Percentiles rank a stretch among this genome's conserved stretches.
Conservation (phyloP, 2,113 vertebrate genomes). For the Psophia crepitans region DNA sequence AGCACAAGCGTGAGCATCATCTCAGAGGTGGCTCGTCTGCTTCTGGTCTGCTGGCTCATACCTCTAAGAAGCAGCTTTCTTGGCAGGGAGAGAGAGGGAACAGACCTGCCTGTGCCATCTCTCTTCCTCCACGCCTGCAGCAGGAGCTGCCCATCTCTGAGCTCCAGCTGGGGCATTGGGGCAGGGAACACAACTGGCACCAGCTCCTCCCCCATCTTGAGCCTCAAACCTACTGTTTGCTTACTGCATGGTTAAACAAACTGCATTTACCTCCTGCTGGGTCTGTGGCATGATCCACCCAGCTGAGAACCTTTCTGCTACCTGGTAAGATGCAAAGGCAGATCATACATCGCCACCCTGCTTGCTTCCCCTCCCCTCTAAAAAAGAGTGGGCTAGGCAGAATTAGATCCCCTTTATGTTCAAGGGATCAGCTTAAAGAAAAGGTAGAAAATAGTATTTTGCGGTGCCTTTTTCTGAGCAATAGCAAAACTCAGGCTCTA, state of each 20-base stretch:
- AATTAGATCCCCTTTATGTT: neutral
- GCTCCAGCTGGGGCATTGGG: accelerated
- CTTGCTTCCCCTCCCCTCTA: neutral
- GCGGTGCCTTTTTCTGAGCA: neutral
- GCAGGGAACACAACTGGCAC: accelerated
- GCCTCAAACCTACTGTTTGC: neutral
- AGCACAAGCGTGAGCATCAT: neutral
- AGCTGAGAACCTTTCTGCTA: neutral
- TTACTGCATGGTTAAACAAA: neutral
- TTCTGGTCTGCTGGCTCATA: neutral
- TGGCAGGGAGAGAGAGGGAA: neutral
- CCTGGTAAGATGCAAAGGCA: neutral
- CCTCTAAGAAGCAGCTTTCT: neutral
- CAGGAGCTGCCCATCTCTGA: neutral
- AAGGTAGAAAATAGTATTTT: neutral
- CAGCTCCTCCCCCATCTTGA: neutral
- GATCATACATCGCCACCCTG: neutral
- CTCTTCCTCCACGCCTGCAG: neutral
- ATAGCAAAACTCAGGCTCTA: neutral
- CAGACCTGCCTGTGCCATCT: neutral
- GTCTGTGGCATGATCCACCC: neutral
- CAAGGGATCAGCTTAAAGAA: neutral
- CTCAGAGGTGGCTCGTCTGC: neutral
- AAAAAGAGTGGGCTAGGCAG: neutral
- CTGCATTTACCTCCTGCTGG: neutral